phyloP scores from a whole-genome alignment of 2,888 invertebrate species.

The Leucophora obtusa region DNA sequence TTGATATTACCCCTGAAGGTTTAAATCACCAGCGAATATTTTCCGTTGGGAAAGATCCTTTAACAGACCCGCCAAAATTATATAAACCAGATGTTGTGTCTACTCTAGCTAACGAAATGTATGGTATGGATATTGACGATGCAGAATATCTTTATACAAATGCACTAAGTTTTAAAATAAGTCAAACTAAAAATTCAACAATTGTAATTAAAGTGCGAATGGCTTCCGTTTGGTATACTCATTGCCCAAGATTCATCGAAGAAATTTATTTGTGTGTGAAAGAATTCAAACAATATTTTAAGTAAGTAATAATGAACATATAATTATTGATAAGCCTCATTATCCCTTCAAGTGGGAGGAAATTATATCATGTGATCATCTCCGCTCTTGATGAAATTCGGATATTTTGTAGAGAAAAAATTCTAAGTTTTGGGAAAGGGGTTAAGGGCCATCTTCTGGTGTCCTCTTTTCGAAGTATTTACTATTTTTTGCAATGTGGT shows the following conservation, averaged over 20 bases:
- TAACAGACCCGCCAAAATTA: constrained; percentile 79
- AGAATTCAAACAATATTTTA: constrained; percentile 90
- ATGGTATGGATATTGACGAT: constrained; percentile 73
- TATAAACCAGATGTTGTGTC: constrained; percentile 74
- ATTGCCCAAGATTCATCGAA: constrained; percentile 90
- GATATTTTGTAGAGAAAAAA: no score
- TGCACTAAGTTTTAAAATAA: constrained; percentile 78
- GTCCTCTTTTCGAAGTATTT: no score
- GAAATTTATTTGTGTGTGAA: constrained; percentile 93
- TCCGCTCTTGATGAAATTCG: no score
- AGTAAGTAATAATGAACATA: constrained; percentile 68
- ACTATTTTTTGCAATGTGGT: no score
- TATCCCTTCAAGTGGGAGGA: no score
- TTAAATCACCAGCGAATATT: constrained; percentile 91
- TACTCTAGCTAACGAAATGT: constrained; percentile 77
- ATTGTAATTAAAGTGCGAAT: constrained; percentile 80
- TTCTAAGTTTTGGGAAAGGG: no score
- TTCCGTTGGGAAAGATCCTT: constrained; percentile 88
- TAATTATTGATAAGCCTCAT: no score
- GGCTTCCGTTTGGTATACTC: constrained; percentile 96
- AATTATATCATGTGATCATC: no score
- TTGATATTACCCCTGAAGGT: constrained; percentile 92
- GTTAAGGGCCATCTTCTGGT: no score
- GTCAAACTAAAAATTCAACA: constrained; percentile 73
- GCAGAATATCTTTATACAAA: constrained; percentile 74